phyloP scores from a whole-genome alignment of 2,797 vertebrate species.

The Carcharodon carcharias region DNA sequence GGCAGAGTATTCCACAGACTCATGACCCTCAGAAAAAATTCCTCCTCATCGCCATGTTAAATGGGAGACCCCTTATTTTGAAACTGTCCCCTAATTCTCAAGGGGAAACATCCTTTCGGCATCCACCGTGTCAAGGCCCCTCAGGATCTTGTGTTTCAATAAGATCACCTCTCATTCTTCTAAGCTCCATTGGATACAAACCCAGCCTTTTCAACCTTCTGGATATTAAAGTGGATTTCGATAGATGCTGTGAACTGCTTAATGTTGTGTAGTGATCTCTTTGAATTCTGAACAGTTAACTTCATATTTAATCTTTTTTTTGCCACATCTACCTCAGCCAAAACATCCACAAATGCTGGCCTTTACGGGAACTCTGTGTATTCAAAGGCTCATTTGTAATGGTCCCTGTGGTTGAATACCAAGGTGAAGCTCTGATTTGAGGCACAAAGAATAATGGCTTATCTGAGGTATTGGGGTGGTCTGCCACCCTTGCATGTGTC shows the following conservation, averaged over 20 bases:
- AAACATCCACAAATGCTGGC: not conserved
- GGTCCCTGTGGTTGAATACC: not conserved
- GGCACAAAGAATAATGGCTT: not conserved
- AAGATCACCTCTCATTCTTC: no score
- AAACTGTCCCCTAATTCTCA: no score
- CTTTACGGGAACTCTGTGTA: not conserved
- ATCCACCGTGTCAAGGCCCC: no score
- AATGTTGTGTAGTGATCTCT: not conserved
- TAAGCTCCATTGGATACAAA: no score
- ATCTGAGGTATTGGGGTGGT: not conserved
- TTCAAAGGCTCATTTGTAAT: not conserved
- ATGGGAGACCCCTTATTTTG: no score
- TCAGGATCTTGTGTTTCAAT: no score
- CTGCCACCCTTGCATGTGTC: not conserved
- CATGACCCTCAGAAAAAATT: no score
- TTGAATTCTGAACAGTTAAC: not conserved
- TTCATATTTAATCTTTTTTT: not conserved
- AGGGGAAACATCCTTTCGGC: no score
- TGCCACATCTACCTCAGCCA: not conserved
- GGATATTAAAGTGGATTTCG: not conserved
- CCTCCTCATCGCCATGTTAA: no score
- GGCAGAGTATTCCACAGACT: no score
- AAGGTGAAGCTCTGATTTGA: not conserved
- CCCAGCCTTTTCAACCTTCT: not conserved
- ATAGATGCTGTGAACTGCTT: not conserved